phyloP scores from a whole-genome alignment of 1,140 invertebrate genomes.

The Heliconius hewitsoni region DNA sequence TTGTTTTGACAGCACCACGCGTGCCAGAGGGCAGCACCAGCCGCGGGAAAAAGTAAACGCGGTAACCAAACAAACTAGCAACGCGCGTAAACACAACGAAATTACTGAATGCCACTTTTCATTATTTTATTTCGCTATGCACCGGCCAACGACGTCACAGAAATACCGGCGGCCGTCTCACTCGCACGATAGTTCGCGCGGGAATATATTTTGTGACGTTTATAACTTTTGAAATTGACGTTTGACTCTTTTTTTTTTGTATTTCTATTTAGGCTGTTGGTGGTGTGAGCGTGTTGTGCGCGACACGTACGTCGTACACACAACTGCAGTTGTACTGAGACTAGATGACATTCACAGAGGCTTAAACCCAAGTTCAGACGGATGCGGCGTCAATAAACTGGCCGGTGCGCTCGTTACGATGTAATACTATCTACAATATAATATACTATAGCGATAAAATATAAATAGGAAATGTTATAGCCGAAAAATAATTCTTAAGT shows the following conservation, averaged over 20 bases:
- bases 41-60: conserved; percentile 43
- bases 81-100: conserved; percentile 79
- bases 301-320: conserved; percentile 53
- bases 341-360: conserved; percentile 76
- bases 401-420: conserved; percentile 54
- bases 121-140: conserved; percentile 78
- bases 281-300: conserved; percentile 45
- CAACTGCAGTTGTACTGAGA: conserved; percentile 69
- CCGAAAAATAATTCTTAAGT: background rate
- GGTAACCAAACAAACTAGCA: conserved; percentile 71
- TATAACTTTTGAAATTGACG: conserved; percentile 34
- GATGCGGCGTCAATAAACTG: conserved; percentile 69
- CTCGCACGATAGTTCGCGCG: conserved; percentile 52
- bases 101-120: conserved; percentile 79
- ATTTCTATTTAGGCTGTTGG: conserved; percentile 38
- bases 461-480: background rate
- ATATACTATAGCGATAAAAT: background rate
- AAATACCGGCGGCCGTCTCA: conserved; percentile 67
- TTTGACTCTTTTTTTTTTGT: conserved; percentile 41
- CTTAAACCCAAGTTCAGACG: conserved; percentile 73
- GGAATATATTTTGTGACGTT: conserved; percentile 59
- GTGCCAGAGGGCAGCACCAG: conserved; percentile 63
- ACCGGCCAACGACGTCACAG: conserved; percentile 69
- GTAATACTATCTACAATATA: conserved; percentile 44
- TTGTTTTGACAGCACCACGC: conserved; percentile 70